A percentile compares a stretch with the other conserved stretches of the same genome.
Conservation (phyloP, 2,113 vertebrate genomes). For the Benthochromis sp. region DNA sequence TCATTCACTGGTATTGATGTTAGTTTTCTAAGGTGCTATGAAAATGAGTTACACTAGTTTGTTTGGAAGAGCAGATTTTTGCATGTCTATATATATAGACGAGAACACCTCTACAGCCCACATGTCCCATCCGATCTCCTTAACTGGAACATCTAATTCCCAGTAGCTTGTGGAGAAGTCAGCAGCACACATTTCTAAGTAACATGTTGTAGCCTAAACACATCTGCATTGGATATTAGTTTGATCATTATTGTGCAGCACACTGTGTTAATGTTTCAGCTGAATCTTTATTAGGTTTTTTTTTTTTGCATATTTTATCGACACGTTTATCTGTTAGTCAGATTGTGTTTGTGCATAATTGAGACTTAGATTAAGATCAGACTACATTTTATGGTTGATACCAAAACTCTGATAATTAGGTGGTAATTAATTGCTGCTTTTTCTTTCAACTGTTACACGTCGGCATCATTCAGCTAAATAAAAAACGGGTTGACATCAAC, state of each 20-base stretch:
- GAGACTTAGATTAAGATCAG: background rate
- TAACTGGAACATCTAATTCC: background rate
- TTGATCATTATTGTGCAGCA: fast-evolving
- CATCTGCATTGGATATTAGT: background rate
- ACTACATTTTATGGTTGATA: background rate
- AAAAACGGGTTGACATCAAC: background rate
- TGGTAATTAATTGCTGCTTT: background rate
- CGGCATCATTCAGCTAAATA: fast-evolving
- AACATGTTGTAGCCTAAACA: background rate
- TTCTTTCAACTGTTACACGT: background rate
- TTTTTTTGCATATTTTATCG: background rate
- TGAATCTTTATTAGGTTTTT: background rate
- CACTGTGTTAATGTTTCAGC: background rate
- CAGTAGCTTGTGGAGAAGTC: background rate
- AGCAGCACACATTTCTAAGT: background rate
- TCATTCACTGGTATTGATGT: background rate
- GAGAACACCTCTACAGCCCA: background rate
- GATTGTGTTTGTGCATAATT: background rate
- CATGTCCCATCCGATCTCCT: background rate
- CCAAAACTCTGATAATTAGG: background rate
- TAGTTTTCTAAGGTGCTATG: background rate
- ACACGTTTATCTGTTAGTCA: background rate
- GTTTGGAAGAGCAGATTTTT: background rate
- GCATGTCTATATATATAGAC: background rate
- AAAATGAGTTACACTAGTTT: fast-evolving